Percentiles rank a stretch among this genome's conserved stretches.
These are phyloP conservation scores for Hyperoplus lanceolatus DNA, from an alignment of 2,797 vertebrate species.

Conservation along the genomic window DNA sequence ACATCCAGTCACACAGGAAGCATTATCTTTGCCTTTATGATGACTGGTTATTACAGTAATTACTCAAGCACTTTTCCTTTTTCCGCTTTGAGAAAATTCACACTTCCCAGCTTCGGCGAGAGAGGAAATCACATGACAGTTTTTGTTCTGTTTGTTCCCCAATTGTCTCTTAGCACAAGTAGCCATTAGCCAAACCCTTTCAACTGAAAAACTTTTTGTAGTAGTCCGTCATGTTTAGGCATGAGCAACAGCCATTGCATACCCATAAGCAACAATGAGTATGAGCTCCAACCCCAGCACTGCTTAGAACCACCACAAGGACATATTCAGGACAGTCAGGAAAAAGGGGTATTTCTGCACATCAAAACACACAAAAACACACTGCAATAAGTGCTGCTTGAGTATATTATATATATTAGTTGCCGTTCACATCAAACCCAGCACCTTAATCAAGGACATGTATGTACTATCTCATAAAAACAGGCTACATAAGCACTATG, in stretches of 20 bases:
- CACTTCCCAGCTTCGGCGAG: neutral
- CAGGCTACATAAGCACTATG: neutral
- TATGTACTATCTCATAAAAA: neutral
- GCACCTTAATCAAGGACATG: neutral
- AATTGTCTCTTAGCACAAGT: neutral
- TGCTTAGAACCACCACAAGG: neutral
- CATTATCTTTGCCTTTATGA: conserved; percentile 47
- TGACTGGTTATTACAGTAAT: neutral
- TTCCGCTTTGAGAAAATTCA: neutral
- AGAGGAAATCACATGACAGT: neutral
- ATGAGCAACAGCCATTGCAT: neutral
- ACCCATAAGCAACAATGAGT: neutral
- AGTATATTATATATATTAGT: neutral
- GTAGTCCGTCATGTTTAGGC: neutral
- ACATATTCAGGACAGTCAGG: neutral
- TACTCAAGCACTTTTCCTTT: neutral
- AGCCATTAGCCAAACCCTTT: neutral
- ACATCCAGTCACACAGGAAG: conserved; percentile 27
- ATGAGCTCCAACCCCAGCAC: neutral
- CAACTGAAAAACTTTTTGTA: neutral
- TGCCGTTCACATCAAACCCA: neutral
- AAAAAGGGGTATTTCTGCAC: neutral
- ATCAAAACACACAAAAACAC: neutral
- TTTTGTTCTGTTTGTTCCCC: neutral
- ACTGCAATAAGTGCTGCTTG: conserved; percentile 1